phyloP scores from a whole-genome alignment of 2,888 invertebrate species.

The Bimastos eiseni region DNA sequence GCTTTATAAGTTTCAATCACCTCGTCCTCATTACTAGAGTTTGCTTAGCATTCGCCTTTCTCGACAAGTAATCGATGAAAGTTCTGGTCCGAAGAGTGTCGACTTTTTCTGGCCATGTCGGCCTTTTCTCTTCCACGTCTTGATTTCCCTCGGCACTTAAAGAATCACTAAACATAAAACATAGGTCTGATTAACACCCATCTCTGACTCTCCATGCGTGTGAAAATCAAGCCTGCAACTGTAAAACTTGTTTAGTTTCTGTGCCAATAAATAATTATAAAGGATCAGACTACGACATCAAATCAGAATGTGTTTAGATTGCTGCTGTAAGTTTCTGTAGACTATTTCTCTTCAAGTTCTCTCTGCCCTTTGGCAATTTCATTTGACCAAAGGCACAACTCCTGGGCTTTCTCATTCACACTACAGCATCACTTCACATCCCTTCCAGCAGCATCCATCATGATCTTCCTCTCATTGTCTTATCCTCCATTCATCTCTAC shows the following conservation, averaged over 20 bases:
- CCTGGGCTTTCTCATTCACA: too few relatives aligned
- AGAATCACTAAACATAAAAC: background rate
- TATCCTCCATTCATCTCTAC: too few relatives aligned
- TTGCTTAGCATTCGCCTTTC: conserved; percentile 53
- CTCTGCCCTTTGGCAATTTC: too few relatives aligned
- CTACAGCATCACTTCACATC: too few relatives aligned
- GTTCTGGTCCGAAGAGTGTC: conserved; percentile 58
- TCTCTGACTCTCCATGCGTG: too few relatives aligned
- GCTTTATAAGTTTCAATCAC: conserved; percentile 42
- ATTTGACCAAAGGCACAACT: too few relatives aligned
- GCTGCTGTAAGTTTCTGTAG: too few relatives aligned
- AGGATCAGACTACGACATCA: background rate
- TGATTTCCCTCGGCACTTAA: background rate
- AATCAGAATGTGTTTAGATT: background rate
- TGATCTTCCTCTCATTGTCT: too few relatives aligned
- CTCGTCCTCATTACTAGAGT: conserved; percentile 55
- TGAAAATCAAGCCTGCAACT: background rate
- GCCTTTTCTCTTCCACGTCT: conserved; percentile 17
- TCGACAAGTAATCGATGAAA: conserved; percentile 54
- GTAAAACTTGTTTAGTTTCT: background rate
- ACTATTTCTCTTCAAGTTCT: too few relatives aligned
- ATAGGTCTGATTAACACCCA: background rate
- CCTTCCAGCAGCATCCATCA: too few relatives aligned
- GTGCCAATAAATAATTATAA: background rate
- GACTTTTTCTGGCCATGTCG: conserved; percentile 49